These are phyloP conservation scores for Danio albolineatus DNA, from an alignment of 2,797 vertebrate genomes.

Conservation along the genomic window DNA sequence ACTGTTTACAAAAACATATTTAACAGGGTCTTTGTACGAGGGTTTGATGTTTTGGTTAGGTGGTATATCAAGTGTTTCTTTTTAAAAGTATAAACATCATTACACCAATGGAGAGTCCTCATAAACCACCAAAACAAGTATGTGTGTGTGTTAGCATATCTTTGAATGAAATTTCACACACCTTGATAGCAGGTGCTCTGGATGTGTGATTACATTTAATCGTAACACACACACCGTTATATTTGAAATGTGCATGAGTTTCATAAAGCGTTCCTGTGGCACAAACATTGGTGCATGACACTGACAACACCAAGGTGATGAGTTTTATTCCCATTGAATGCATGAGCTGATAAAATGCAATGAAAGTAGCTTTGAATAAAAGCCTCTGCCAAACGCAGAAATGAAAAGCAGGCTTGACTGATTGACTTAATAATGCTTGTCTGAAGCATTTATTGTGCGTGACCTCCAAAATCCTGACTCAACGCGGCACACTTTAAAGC, in stretches of 20 bases:
- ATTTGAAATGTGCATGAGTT: not conserved
- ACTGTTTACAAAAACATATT: no score
- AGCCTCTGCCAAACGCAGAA: not conserved
- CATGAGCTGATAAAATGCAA: no score
- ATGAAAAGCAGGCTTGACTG: not conserved
- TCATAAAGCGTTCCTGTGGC: not conserved
- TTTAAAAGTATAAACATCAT: no score
- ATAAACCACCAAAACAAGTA: no score
- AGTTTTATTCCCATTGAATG: not conserved
- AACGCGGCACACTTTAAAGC: not conserved
- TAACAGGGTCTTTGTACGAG: no score
- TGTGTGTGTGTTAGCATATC: no score
- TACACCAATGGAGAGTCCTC: no score
- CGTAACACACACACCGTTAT: not conserved
- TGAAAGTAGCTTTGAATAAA: not conserved
- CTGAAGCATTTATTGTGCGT: not conserved
- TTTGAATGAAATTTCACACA: no score
- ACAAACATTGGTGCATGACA: not conserved
- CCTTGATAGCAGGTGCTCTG: not conserved
- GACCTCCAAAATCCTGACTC: not conserved
- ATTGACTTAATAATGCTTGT: not conserved
- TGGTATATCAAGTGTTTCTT: no score
- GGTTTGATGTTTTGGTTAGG: no score
- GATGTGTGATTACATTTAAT: not conserved
- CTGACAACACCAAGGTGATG: not conserved